Evolutionary conservation across 2,888 invertebrate genomes (phyloP), one percentile per base, ranked within the genome.

Genomic region (Ennomos fuscantarius): DNA sequence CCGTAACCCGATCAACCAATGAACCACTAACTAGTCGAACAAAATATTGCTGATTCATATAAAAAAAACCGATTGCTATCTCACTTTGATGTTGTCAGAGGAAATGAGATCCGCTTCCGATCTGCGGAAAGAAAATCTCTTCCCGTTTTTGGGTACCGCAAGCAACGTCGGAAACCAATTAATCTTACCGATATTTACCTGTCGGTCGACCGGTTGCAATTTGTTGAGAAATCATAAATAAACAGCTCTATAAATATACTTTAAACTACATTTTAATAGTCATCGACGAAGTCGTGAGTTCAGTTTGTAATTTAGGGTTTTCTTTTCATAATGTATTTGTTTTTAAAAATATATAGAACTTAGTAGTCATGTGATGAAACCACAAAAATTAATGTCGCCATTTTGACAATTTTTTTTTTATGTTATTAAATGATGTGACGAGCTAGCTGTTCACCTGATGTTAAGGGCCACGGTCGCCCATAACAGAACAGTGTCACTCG

Each of bases 31-130:
- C 88, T 87, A 89, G 82, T 79, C 84, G 82, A 82, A 85, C 82
- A 86, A 89, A 88, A 82, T 89, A 90, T 89, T 82, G 89, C 89
- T 84, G 90, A 91, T 86, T 85, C 89, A 67, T 84, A 89, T 89
- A 90, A 89, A 50, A 50, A 88, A 90, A 89, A 84, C 82, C 87
- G 88, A 89, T 89, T 84, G 87, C 87, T 86, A 88, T 88, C 87
- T 84, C 86, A 89, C 91, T 91, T 91, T 90, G 91, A 91, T 91
- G 91, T 90, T 88, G 89, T 89, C 88, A 81, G 79, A 87, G 92
- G 91, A 91, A 91, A 91, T 91, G 86, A 88, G 90, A 89, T 91
- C 89, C 85, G 87, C 84, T 88, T 89, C 89, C 88, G 86, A 91
- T 88, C 84, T 81, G 84, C 83, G 85, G 83, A 89, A 87, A 87